Conservation (phyloP, 30 jellyfish, hydroid and myxozoan genomes). For the Rhopilema esculentum region DNA sequence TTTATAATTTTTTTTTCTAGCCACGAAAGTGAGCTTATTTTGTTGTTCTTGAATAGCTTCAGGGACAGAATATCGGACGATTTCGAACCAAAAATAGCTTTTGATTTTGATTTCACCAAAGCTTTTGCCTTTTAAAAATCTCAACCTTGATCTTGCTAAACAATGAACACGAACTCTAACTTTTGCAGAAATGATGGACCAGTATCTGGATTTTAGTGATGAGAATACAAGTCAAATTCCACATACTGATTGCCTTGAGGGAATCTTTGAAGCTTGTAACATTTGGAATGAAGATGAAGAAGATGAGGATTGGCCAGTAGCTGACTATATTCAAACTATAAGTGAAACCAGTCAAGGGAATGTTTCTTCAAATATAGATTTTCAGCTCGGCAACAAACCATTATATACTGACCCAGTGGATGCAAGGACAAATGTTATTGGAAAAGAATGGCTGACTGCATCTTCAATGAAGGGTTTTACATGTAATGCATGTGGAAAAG, state of each 20-base stretch:
- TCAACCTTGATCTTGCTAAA: no score
- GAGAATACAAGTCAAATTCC: neutral
- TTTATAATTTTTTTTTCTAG: no score
- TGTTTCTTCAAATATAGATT: neutral
- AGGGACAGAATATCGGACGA: no score
- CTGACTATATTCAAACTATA: neutral
- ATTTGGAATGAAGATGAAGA: neutral
- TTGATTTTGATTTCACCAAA: neutral
- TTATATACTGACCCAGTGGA: neutral
- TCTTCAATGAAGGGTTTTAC: neutral
- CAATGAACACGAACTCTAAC: no score
- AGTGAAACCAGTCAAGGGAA: neutral
- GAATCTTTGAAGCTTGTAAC: neutral
- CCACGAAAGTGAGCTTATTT: no score
- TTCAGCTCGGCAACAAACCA: neutral
- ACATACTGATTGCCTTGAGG: neutral
- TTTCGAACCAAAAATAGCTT: no score
- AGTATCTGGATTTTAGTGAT: neutral
- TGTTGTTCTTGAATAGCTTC: no score
- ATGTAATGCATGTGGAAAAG: conserved; percentile 10
- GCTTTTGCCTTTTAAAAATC: neutral
- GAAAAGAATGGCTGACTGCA: neutral
- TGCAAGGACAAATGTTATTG: neutral
- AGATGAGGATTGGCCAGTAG: neutral
- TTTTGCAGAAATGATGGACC: neutral